A percentile compares a stretch with the other conserved stretches of the same genome.
phyloP scores from a whole-genome alignment of 2,113 vertebrate genomes.

The Syngnathoides biaculeatus region DNA sequence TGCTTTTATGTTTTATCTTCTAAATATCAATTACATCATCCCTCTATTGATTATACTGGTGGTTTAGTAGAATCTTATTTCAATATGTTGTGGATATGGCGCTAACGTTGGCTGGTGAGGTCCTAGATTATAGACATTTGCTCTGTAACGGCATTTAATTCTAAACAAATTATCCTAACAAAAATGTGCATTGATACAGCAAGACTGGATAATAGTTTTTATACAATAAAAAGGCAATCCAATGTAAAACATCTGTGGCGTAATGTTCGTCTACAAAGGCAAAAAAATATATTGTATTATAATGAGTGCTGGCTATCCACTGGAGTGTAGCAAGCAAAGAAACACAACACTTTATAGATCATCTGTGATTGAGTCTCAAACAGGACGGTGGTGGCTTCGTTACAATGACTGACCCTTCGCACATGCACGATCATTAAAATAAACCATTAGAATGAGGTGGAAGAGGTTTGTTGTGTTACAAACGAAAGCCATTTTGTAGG shows the following conservation, averaged over 20 bases:
- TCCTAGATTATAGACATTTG: not conserved
- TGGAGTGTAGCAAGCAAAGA: not conserved
- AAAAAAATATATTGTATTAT: no score
- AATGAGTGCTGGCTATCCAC: not conserved
- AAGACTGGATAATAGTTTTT: not conserved
- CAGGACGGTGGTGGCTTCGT: not conserved
- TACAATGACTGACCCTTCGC: not conserved
- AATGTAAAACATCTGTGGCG: not conserved
- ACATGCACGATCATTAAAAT: not conserved
- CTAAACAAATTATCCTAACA: not conserved
- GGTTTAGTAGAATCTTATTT: not conserved
- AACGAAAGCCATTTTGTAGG: not conserved
- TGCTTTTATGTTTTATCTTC: no score
- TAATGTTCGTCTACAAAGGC: not conserved
- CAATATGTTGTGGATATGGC: not conserved
- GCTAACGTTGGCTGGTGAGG: not conserved
- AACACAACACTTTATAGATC: constrained; percentile 1
- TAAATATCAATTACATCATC: no score
- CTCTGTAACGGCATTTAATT: no score
- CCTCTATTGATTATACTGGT: not conserved
- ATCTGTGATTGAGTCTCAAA: constrained; percentile 6
- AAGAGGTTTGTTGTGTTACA: not conserved
- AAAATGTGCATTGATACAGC: not conserved
- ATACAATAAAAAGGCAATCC: not conserved
- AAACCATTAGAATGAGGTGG: not conserved